These are phyloP conservation scores for Cairina moschata DNA, from an alignment of 2,113 vertebrate genomes.

Conservation along the genomic window DNA sequence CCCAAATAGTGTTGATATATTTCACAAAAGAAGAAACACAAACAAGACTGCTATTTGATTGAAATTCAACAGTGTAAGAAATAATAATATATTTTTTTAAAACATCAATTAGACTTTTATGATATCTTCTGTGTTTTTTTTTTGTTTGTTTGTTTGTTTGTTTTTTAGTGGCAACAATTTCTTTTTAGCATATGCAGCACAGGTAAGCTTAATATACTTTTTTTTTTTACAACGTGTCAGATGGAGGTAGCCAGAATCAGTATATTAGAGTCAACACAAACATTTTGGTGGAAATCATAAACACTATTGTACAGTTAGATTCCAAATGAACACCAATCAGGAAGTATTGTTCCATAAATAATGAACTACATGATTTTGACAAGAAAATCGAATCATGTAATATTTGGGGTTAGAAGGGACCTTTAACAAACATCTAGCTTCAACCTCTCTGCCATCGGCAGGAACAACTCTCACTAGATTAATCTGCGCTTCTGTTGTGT, in stretches of 20 bases:
- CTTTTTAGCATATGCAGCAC: not conserved
- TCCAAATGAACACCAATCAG: not conserved
- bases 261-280: not conserved
- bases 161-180: not conserved
- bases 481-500: not conserved
- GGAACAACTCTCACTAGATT: not conserved
- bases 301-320: not conserved
- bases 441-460: not conserved
- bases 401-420: not conserved
- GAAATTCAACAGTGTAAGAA: not conserved
- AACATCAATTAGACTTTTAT: not conserved
- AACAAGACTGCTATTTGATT: not conserved
- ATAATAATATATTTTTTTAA: too few species aligned
- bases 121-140: not conserved
- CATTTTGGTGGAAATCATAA: not conserved
- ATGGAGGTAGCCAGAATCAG: not conserved
- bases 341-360: conserved; percentile 13
- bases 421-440: not conserved
- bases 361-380: not conserved
- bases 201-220: not conserved
- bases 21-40: not conserved
- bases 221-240: not conserved
- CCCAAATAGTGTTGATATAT: not conserved
- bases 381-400: not conserved
- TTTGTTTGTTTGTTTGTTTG: too few species aligned